Evolutionary conservation across 2,888 invertebrate species (phyloP).

Genomic region (Archips crataeganus): DNA sequence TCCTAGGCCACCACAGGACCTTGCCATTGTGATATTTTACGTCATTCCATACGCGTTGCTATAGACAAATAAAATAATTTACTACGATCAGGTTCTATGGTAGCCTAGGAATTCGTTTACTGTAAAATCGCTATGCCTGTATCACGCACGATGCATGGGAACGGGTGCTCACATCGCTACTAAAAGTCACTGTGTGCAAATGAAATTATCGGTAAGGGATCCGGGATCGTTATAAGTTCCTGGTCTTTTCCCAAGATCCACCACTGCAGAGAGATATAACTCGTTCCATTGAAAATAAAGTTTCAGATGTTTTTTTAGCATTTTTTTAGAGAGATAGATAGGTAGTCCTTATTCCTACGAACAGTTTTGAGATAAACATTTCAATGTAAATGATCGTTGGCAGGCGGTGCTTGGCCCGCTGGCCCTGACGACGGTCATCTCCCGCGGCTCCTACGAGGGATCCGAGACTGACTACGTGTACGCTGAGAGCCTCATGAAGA

Average conservation of each 20-base stretch:
- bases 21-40: no score
- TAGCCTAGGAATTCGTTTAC: no score
- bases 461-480: constrained; percentile 56
- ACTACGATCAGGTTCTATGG: no score
- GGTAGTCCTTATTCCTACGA: background rate
- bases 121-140: background rate
- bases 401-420: constrained; percentile 86
- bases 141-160: background rate
- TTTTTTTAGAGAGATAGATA: no score
- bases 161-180: background rate
- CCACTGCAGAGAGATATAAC: no score
- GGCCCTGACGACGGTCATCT: constrained; percentile 76
- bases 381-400: constrained; percentile 46
- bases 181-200: background rate
- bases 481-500: constrained; percentile 65
- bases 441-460: constrained; percentile 46
- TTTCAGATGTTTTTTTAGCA: no score
- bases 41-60: no score
- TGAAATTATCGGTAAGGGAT: background rate
- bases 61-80: no score
- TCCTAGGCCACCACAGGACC: no score
- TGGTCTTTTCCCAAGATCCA: background rate
- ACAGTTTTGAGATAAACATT: background rate
- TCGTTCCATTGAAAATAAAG: no score
- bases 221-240: background rate